These are phyloP conservation scores for Enoplosus armatus DNA, from an alignment of 2,797 vertebrate species.

Conservation along the genomic window DNA sequence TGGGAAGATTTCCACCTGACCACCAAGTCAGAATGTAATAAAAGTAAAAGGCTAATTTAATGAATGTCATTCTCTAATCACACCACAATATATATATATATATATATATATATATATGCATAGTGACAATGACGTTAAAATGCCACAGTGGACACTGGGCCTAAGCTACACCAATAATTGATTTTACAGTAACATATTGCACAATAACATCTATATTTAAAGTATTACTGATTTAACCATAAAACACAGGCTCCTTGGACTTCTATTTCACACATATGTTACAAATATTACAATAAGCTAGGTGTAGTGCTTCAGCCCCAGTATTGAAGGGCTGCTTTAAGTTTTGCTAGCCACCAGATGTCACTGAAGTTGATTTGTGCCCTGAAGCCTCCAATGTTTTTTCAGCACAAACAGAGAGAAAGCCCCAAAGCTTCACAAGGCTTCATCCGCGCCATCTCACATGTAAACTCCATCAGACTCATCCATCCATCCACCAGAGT, in stretches of 20 bases:
- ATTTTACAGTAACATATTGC: background rate
- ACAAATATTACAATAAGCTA: background rate
- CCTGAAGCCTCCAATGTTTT: too few relatives aligned
- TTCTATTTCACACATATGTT: too few relatives aligned
- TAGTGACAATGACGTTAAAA: background rate
- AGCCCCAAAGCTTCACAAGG: background rate
- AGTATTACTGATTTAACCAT: background rate
- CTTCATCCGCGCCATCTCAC: background rate
- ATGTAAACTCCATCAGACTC: background rate
- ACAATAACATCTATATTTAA: background rate
- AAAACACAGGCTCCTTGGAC: fast-evolving
- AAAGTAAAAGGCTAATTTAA: background rate
- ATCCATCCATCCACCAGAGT: background rate
- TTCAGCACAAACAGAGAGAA: background rate
- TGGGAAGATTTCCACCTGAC: background rate
- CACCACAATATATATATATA: background rate
- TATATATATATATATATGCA: too few relatives aligned
- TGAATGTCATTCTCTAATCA: background rate
- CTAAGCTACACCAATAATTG: conserved; percentile 4
- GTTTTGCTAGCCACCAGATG: background rate
- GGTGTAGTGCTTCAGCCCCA: background rate
- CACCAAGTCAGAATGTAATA: background rate
- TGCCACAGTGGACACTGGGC: background rate
- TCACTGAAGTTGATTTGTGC: background rate
- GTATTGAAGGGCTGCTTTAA: background rate